Evolutionary conservation across 1,140 invertebrate species (phyloP).

Genomic region (Prorops nasuta): DNA sequence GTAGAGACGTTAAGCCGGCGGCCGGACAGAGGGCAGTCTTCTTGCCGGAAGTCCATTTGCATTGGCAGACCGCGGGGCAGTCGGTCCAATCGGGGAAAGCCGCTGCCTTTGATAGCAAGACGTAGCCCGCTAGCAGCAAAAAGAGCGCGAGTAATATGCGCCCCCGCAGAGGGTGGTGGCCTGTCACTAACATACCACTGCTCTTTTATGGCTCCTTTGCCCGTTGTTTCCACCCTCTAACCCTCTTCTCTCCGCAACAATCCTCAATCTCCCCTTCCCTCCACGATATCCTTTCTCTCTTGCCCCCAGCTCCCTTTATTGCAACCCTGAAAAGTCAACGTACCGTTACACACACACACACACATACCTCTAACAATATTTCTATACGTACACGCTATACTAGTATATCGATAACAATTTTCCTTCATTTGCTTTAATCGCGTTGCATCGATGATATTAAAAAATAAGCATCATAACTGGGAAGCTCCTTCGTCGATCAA

Average conservation of each 20-base stretch:
- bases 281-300: too few relatives aligned
- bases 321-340: too few relatives aligned
- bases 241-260: neutral
- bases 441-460: too few relatives aligned
- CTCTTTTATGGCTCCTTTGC: conserved; percentile 16
- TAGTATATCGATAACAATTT: too few relatives aligned
- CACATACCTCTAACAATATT: too few relatives aligned
- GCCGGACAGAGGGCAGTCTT: conserved; percentile 81
- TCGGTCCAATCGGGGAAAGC: conserved; percentile 76
- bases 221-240: neutral
- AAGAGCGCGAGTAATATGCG: conserved; percentile 43
- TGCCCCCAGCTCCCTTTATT: too few relatives aligned
- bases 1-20: conserved; percentile 72
- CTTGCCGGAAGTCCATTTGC: conserved; percentile 87
- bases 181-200: conserved; percentile 43
- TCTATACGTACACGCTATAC: too few relatives aligned
- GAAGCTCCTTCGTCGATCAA: too few relatives aligned
- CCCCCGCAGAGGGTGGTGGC: conserved; percentile 45
- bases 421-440: too few relatives aligned
- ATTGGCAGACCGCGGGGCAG: conserved; percentile 76
- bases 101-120: conserved; percentile 45
- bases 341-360: too few relatives aligned
- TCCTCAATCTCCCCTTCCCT: neutral
- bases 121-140: conserved; percentile 36
- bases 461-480: too few relatives aligned